A percentile compares a stretch with the other conserved stretches of the same genome.
Evolutionary conservation across 1,140 invertebrate species (phyloP).

Genomic region (Diabrotica virgifera): DNA sequence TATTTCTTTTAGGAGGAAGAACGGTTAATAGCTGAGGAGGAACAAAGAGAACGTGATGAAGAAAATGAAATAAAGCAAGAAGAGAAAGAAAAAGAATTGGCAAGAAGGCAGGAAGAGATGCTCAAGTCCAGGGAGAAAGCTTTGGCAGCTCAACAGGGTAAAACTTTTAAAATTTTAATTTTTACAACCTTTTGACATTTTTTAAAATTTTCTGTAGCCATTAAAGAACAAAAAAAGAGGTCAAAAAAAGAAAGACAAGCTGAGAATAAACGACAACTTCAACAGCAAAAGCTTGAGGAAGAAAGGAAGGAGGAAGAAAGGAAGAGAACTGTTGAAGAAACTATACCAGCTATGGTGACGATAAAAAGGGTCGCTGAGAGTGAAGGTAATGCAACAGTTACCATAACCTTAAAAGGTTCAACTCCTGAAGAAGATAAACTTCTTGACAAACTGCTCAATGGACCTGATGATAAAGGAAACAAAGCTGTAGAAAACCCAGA

Average conservation of each 20-base stretch:
- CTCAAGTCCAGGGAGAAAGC: constrained; percentile 10
- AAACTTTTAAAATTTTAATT: neutral
- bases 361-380: constrained; percentile 67
- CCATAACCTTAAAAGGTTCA: constrained; percentile 71
- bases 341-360: constrained; percentile 62
- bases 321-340: constrained; percentile 40
- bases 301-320: constrained; percentile 20
- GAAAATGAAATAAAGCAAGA: constrained; percentile 27
- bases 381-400: constrained; percentile 65
- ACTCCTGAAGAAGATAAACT: constrained; percentile 72
- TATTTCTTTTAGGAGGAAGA: constrained; percentile 35
- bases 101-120: constrained; percentile 16
- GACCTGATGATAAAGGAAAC: constrained; percentile 48
- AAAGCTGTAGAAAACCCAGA: neutral
- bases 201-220: constrained; percentile 3
- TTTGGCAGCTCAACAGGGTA: constrained; percentile 5
- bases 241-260: constrained; percentile 33
- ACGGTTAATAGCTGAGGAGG: constrained; percentile 29
- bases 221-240: constrained; percentile 25
- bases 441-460: constrained; percentile 69
- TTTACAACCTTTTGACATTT: neutral
- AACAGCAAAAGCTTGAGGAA: constrained; percentile 5
- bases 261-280: constrained; percentile 19
- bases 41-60: constrained; percentile 22
- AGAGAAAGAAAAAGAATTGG: constrained; percentile 28